Conservation (phyloP, 2,797 vertebrate genomes). For the Cuculus canorus region DNA sequence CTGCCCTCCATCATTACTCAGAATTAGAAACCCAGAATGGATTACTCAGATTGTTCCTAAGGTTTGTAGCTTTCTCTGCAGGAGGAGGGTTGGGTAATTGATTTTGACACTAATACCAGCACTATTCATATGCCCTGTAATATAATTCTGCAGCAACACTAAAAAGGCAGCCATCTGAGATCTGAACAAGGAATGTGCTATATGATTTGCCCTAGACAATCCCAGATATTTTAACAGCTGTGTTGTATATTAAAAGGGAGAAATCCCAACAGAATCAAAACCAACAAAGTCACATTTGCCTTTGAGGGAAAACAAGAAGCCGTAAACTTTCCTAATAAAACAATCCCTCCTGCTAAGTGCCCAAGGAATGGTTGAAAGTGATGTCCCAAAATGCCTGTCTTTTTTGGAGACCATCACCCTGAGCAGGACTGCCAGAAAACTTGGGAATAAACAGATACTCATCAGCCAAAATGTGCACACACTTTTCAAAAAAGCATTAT, state of each 20-base stretch:
- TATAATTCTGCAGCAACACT: conserved; percentile 63
- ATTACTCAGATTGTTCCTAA: conserved; percentile 64
- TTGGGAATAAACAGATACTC: not conserved
- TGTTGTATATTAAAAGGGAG: conserved; percentile 63
- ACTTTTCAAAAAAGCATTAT: not conserved
- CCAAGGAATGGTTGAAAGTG: conserved; percentile 45
- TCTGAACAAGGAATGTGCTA: conserved; percentile 70
- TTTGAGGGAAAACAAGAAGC: conserved; percentile 66
- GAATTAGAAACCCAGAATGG: conserved; percentile 70
- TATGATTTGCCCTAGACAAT: conserved; percentile 67
- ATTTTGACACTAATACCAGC: conserved; percentile 71
- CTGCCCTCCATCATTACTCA: conserved; percentile 70
- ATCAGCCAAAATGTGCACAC: not conserved
- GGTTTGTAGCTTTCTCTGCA: conserved; percentile 60
- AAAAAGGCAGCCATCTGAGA: conserved; percentile 53
- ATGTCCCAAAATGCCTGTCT: conserved; percentile 31
- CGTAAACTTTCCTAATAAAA: conserved; percentile 45
- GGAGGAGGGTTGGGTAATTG: conserved; percentile 63
- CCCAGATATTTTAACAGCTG: conserved; percentile 77
- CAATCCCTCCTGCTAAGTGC: conserved; percentile 7
- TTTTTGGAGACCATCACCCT: not conserved
- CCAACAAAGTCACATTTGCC: conserved; percentile 74
- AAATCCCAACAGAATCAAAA: conserved; percentile 71
- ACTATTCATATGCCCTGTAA: conserved; percentile 64
- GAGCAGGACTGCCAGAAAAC: not conserved